phyloP scores from a whole-genome alignment of 1,140 invertebrate genomes.

The Leptinotarsa undecemlineata region DNA sequence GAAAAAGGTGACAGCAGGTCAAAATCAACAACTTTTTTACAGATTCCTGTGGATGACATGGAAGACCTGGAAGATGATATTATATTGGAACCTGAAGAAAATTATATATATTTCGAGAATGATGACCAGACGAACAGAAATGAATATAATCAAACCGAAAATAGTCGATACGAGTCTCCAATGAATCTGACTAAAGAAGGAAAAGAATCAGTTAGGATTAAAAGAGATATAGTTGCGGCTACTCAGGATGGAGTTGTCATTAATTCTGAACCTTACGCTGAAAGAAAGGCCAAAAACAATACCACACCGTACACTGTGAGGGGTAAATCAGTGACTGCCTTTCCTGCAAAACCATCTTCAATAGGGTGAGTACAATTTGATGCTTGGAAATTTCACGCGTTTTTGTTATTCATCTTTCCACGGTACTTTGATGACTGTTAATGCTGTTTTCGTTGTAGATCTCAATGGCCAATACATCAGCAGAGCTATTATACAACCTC shows the following conservation, averaged over 20 bases:
- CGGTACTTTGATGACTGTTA: not conserved
- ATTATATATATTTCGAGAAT: not conserved
- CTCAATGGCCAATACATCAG: slow-evolving; percentile 14
- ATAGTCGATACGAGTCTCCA: not conserved
- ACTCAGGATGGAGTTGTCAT: slow-evolving; percentile 25
- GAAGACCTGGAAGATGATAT: not conserved
- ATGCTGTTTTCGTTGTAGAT: not conserved
- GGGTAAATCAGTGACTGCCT: slow-evolving; percentile 6
- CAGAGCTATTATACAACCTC: not conserved
- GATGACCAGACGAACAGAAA: not conserved
- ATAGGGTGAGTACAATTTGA: slow-evolving; percentile 18
- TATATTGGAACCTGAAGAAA: not conserved
- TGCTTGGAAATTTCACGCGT: too few relatives aligned
- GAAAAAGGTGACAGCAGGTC: too few relatives aligned
- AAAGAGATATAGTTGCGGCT: slow-evolving; percentile 20
- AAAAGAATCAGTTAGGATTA: not conserved
- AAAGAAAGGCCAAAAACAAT: slow-evolving; percentile 16
- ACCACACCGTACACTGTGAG: not conserved
- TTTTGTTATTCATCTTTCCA: not conserved
- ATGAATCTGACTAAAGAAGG: slow-evolving; percentile 20
- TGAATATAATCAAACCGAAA: not conserved
- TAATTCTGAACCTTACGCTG: slow-evolving; percentile 22
- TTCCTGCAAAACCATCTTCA: slow-evolving; percentile 13
- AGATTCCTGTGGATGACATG: not conserved
- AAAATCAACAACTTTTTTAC: too few relatives aligned